Percentiles rank a stretch among this genome's conserved stretches.
These are phyloP conservation scores for Pachyrhynchus sulphureomaculatus DNA, from an alignment of 1,140 invertebrate species.

Conservation along the genomic window DNA sequence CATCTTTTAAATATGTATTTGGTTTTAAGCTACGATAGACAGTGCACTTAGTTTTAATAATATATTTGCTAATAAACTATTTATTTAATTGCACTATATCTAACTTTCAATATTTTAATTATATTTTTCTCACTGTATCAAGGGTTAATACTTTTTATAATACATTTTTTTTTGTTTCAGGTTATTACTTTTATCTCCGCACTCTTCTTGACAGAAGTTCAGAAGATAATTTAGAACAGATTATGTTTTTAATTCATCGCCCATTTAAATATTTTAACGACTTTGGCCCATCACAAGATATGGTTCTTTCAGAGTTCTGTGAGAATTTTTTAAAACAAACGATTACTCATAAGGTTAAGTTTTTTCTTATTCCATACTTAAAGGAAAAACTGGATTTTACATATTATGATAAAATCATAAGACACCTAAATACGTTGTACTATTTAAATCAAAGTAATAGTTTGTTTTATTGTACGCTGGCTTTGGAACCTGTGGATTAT, in stretches of 20 bases:
- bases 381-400: conserved; percentile 51
- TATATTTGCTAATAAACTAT: no score
- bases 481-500: conserved; percentile 65
- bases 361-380: conserved; percentile 56
- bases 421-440: conserved; percentile 51
- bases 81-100: no score
- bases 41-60: no score
- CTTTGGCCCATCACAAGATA: conserved; percentile 30
- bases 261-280: conserved; percentile 61
- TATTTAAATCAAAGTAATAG: conserved; percentile 48
- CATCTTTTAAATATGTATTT: no score
- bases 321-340: conserved; percentile 42
- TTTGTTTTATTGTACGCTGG: conserved; percentile 64
- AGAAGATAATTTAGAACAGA: conserved; percentile 57
- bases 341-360: conserved; percentile 52
- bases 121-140: background rate
- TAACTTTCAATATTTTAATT: no score
- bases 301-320: conserved; percentile 49
- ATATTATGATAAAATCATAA: conserved; percentile 55
- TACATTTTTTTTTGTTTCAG: conserved; percentile 51
- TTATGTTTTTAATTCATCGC: conserved; percentile 74
- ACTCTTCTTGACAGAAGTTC: conserved; percentile 64
- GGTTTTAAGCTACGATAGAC: no score
- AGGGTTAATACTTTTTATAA: no score
- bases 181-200: conserved; percentile 75